These are phyloP conservation scores for Lagopus muta DNA, from an alignment of 2,113 vertebrate species.

Conservation along the genomic window DNA sequence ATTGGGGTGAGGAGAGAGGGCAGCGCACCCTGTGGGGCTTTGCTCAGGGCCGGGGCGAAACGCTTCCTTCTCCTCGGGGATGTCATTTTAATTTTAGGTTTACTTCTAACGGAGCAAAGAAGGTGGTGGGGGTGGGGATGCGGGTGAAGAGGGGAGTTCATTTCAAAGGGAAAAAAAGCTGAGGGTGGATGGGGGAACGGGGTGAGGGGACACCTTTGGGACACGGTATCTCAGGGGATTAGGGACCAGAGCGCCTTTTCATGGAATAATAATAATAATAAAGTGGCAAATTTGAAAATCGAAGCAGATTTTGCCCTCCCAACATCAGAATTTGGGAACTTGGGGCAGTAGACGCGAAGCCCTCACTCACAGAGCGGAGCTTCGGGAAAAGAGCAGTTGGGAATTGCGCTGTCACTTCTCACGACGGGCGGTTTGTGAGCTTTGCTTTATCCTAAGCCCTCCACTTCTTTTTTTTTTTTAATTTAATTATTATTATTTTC, in stretches of 20 bases:
- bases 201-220: not conserved
- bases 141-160: not conserved
- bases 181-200: too few species aligned
- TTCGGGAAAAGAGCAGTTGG: not conserved
- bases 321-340: not conserved
- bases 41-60: not conserved
- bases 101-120: not conserved
- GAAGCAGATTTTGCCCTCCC: rapidly evolving
- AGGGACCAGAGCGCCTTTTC: not conserved
- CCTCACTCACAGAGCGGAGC: rapidly evolving
- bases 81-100: not conserved
- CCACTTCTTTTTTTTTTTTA: not conserved
- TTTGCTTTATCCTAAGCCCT: not conserved
- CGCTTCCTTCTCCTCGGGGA: not conserved
- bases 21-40: not conserved
- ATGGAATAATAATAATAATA: not conserved
- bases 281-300: not conserved
- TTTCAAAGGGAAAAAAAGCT: not conserved
- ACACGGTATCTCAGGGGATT: not conserved
- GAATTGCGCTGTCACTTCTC: not conserved
- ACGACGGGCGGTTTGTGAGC: not conserved
- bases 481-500: too few species aligned
- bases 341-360: not conserved
- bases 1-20: not conserved
- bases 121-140: too few species aligned